Base-by-base conservation (phyloP, 2,113 vertebrate genomes). In the Carassius auratus region DNA sequence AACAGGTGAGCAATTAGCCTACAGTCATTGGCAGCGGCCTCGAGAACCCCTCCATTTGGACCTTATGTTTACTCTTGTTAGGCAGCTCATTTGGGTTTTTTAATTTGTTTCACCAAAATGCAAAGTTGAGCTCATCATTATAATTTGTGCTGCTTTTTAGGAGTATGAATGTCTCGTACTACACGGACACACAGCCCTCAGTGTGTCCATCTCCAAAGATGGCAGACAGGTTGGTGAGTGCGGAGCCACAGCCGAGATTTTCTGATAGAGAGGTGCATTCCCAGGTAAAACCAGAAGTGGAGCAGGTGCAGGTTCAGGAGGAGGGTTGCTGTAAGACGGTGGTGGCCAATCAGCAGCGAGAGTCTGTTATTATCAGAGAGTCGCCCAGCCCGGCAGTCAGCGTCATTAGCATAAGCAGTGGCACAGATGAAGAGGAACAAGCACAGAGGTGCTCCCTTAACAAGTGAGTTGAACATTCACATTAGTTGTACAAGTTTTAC, bases 401-500 rank as follows among this genome's bases (percentile, higher is more conserved):
- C 0, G 95, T 99, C 23, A 98, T 99, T 92, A 98, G 97, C 90
- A 97, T 99, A 84, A 97, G 95, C 94, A 99, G 97, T 1, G 97
- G 98, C 89, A 96, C 95, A 0, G 97, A 99, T 21, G 97, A 97
- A 1, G 91, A 93, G 19, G 96, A 96, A 0, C 88, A 81, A 1
- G 95, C 93, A 0, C 96, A 85, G 87, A 91, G 93, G 0, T 97
- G 96, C 88, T 94, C 92, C 0, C 92, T 95, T 26, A 92, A 93
- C 91, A 94, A 93, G 97, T 99, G 92, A 96, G 97, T 93, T 26
- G 30, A 76, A 61, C n/a, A 42, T 30, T 36, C 30, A 30, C 0
- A n/a, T n/a, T n/a, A n/a, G n/a, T 38, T 42, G 36, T 4, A 10
- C 8, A 57, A 19, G 55, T 57, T 57, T 57, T 57, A 21, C 6